These are phyloP conservation scores for Perca fluviatilis DNA, from an alignment of 2,113 vertebrate genomes.

Conservation along the genomic window DNA sequence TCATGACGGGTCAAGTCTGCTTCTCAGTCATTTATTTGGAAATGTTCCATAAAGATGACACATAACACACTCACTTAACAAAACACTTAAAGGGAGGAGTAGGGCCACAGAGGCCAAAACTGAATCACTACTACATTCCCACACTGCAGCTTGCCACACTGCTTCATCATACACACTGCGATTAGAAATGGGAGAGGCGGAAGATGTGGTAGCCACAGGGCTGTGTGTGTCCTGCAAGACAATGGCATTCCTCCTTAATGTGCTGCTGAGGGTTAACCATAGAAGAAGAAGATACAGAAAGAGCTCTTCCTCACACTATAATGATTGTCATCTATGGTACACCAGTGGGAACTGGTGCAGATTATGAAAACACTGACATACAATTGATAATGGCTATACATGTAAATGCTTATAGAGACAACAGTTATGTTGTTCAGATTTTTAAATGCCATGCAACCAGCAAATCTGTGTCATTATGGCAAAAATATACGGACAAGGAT, in stretches of 20 bases:
- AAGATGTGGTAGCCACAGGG: slow-evolving; percentile 34
- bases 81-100: slow-evolving; percentile 16
- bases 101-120: not conserved
- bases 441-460: not conserved
- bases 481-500: not conserved
- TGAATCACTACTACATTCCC: slow-evolving; percentile 20
- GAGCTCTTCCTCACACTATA: not conserved
- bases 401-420: not conserved
- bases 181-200: slow-evolving; percentile 34
- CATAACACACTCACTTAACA: not conserved
- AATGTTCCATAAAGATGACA: slow-evolving; percentile 36
- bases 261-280: slow-evolving; percentile 15
- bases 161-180: slow-evolving; percentile 35
- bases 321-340: not conserved
- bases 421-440: not conserved
- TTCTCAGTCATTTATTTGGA: slow-evolving; percentile 14
- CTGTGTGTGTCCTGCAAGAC: slow-evolving; percentile 9
- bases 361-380: not conserved
- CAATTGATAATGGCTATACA: not conserved
- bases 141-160: slow-evolving; percentile 20
- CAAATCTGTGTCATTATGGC: not conserved
- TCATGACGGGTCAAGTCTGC: slow-evolving; percentile 4
- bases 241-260: slow-evolving; percentile 47
- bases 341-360: not conserved
- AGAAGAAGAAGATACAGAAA: slow-evolving; percentile 20